Base-by-base conservation (phyloP, 2,113 vertebrate species). In the Cavia porcellus region DNA sequence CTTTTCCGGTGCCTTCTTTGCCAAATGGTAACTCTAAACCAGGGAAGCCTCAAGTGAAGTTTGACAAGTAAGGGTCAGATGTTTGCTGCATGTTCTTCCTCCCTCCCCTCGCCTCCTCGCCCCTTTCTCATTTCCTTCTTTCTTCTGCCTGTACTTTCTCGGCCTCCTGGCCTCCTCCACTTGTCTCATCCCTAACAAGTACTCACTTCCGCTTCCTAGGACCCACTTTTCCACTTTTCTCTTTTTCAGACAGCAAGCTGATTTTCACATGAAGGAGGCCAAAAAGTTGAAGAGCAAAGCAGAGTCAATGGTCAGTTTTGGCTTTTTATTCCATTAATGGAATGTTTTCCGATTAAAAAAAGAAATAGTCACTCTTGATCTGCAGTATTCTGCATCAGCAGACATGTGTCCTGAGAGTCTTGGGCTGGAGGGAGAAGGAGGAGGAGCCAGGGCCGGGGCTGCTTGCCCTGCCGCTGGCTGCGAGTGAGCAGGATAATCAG, bases 241-340 rank as follows among this genome's bases (percentile, higher is more conserved):
- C 84, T 75, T 70, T 86, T 97, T 94, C 96, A 99, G 99, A 96
- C 98, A 98, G 57, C 97, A 98, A 96, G 97, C 99, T 30, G 99
- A 99, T 94, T 98, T 99, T 97, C 99, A 99, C 96, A 98, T 99
- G 72, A 99, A 99, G 97, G 99, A 99, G 98, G 99, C 99, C 92
- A 99, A 99, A 97, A 99, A 95, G 96, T 98, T 99, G 96, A 99
- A 99, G 99, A 99, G 99, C 98, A 99, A 99, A 98, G 99, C 99
- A n/a, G 99, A 99, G 86, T 98, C 98, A 82, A 99, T 99, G 99
- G 99, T 99, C 96, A 98, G 98, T 97, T 70, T 74, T 80, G 38
- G n/a, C 62, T 81, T 62, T 50, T 45, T n/a, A 64, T 64, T 59
- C 7, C 8, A 47, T 83, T 74, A 62, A 57, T 89, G 28, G 35